Conservation (phyloP, 1,140 invertebrate genomes). For the Papilio aristodemus region DNA sequence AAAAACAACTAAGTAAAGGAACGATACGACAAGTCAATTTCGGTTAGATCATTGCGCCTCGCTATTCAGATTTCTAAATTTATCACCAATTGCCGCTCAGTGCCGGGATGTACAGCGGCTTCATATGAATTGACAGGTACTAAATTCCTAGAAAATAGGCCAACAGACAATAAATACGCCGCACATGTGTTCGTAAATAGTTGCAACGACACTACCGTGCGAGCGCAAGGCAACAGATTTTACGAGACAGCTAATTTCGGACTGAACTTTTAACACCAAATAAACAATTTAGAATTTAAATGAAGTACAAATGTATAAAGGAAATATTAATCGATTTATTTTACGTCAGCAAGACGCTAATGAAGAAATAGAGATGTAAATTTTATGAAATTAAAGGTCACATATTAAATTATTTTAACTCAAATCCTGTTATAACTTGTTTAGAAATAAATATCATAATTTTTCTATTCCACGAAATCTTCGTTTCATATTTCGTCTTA, state of each 20-base stretch:
- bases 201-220: neutral
- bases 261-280: neutral
- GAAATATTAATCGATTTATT: neutral
- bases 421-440: too few relatives aligned
- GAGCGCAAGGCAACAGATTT: neutral
- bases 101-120: neutral
- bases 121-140: conserved; percentile 22
- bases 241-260: neutral
- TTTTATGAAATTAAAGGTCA: neutral
- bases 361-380: neutral
- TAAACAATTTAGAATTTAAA: neutral
- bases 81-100: conserved; percentile 13
- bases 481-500: neutral
- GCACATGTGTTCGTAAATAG: conserved; percentile 1
- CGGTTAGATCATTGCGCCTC: neutral
- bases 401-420: too few relatives aligned
- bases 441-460: too few relatives aligned
- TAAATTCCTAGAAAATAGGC: conserved; percentile 19
- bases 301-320: neutral
- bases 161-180: conserved; percentile 4
- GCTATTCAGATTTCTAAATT: neutral
- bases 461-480: too few relatives aligned
- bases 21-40: neutral
- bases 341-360: neutral
- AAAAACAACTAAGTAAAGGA: neutral